These are phyloP conservation scores for Bradypodion ventrale DNA, from an alignment of 2,797 vertebrate species.

Conservation along the genomic window DNA sequence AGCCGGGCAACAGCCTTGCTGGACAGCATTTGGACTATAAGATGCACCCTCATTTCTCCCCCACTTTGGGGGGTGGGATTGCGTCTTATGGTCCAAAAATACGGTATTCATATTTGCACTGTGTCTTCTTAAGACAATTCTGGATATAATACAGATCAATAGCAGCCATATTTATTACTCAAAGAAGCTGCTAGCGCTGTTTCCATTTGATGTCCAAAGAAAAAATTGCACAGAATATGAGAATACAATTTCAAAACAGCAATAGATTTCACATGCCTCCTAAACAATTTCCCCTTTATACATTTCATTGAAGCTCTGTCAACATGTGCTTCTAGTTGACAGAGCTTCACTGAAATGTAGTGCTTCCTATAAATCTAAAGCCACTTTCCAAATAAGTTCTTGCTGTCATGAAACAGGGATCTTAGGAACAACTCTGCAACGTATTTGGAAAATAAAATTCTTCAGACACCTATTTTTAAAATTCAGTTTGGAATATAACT, in stretches of 20 bases:
- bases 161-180: not conserved
- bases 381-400: not conserved
- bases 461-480: not conserved
- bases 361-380: not conserved
- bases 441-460: not conserved
- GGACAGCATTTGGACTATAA: too few relatives aligned
- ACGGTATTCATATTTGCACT: not conserved
- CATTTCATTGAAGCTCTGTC: not conserved
- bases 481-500: not conserved
- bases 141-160: not conserved
- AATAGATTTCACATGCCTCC: not conserved
- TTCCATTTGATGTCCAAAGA: not conserved
- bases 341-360: not conserved
- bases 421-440: not conserved
- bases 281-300: too few relatives aligned
- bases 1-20: too few relatives aligned
- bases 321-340: not conserved
- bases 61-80: too few relatives aligned
- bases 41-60: too few relatives aligned
- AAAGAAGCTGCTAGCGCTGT: not conserved
- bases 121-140: not conserved
- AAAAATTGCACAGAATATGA: not conserved
- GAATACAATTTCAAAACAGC: not conserved
- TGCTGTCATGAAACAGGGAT: not conserved
- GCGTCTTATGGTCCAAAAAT: too few relatives aligned